Conservation (phyloP, 2,888 invertebrate species). For the Eupithecia centaureata region DNA sequence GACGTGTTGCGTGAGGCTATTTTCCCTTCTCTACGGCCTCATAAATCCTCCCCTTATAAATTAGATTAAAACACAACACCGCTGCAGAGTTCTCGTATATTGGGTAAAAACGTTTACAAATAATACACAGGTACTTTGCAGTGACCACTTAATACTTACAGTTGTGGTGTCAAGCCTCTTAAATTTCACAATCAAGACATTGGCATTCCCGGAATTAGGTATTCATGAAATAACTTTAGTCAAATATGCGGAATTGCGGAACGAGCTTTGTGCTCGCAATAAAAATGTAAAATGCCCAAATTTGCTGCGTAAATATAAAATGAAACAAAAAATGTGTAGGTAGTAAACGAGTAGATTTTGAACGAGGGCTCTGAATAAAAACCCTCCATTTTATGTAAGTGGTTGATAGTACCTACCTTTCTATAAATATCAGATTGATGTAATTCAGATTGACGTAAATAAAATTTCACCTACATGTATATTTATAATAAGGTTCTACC, state of each 20-base stretch:
- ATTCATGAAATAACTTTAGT: conserved; percentile 45
- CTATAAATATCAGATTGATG: not conserved
- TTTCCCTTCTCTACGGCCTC: conserved; percentile 62
- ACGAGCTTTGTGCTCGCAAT: conserved; percentile 47
- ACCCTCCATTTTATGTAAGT: not conserved
- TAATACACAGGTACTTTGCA: not conserved
- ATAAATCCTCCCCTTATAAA: conserved; percentile 74
- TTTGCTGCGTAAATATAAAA: conserved; percentile 45
- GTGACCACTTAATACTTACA: not conserved
- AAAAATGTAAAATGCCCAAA: conserved; percentile 49
- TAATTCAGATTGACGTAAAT: not conserved
- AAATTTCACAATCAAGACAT: conserved; percentile 29
- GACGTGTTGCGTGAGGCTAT: conserved; percentile 72
- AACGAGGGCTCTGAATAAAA: not conserved
- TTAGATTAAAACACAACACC: conserved; percentile 68
- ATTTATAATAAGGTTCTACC: too few relatives aligned
- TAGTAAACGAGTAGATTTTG: conserved; percentile 16
- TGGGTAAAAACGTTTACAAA: not conserved
- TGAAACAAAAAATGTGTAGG: conserved; percentile 35
- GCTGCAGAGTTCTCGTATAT: conserved; percentile 38
- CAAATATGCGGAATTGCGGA: conserved; percentile 46
- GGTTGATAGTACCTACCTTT: not conserved
- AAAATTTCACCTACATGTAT: conserved; percentile 2
- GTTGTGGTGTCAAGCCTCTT: not conserved
- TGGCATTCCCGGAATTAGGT: conserved; percentile 38